Percentiles rank a stretch among this genome's conserved stretches.
These are phyloP conservation scores for Scaeva pyrastri DNA, from an alignment of 2,888 invertebrate genomes.

Conservation along the genomic window DNA sequence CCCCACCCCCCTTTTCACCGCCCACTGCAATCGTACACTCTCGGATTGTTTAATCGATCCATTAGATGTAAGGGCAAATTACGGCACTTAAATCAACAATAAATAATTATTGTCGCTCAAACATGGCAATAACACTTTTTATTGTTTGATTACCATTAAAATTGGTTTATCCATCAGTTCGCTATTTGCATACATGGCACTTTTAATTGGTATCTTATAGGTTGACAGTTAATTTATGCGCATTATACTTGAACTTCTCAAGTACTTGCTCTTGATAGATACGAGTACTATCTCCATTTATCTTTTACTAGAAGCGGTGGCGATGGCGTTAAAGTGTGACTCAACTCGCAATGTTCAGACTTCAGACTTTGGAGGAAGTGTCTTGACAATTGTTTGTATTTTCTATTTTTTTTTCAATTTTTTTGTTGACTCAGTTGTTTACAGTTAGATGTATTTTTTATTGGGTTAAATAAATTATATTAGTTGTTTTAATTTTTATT, in stretches of 20 bases:
- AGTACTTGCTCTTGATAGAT: neutral
- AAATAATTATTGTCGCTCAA: constrained; percentile 29
- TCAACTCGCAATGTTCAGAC: neutral
- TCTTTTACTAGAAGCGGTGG: no score
- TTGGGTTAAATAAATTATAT: neutral
- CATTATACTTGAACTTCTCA: constrained; percentile 21
- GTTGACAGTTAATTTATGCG: constrained; percentile 38
- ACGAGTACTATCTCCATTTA: no score
- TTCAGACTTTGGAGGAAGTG: neutral
- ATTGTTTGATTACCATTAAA: constrained; percentile 36
- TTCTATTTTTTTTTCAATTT: neutral
- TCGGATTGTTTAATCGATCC: constrained; percentile 32
- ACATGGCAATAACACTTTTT: constrained; percentile 32
- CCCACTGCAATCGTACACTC: neutral
- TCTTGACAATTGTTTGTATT: neutral
- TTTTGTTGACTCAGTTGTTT: constrained; percentile 24
- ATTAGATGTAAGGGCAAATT: constrained; percentile 41
- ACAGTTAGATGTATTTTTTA: constrained; percentile 1
- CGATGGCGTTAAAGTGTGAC: constrained; percentile 8
- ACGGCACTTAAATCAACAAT: constrained; percentile 36
- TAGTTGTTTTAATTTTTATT: neutral
- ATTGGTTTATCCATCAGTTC: constrained; percentile 8
- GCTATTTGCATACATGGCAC: constrained; percentile 37
- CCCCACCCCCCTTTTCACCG: no score
- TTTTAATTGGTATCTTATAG: constrained; percentile 38